Base-by-base conservation (phyloP, 2,113 vertebrate species). In the Progne subis region DNA sequence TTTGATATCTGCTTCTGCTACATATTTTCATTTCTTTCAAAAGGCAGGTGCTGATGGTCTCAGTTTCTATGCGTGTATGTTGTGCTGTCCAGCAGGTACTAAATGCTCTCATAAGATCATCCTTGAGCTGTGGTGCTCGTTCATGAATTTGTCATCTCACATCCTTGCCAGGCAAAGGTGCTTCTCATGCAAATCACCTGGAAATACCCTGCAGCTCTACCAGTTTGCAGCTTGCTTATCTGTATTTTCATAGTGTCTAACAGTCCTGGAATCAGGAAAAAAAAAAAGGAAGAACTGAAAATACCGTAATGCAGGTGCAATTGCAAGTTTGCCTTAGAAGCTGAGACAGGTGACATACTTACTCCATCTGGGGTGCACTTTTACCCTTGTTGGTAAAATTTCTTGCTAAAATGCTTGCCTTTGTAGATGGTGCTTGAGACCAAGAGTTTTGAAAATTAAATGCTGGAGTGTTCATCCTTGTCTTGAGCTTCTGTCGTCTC, bases 401-500 rank as follows among this genome's bases (percentile, higher is more conserved):
- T 64, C 23, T 82, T 77, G 60, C 25, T 44, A 23, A 76, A 77
- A 53, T 41, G 3, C 26, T 49, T 64, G 32, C 18, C 23, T 82
- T 43, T 76, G 37, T 55, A n/a, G 18, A 4, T 84, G 23, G 21
- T 65, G 6, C 47, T 76, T 61, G 8, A 55, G 32, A 76, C 16
- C 20, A 39, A 26, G 12, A 68, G 28, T 72, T 81, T 86, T 49
- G 17, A 41, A 76, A 85, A 80, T 16, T 2, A 49, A 9, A 26
- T 15, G 7, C 20, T 71, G 12, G 46, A 61, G 26, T 32, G 6
- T 52, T 5, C 0, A 5, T 76, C 57, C 44, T 60, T 70, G n/a
- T 8, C 4, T 6, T 60, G 49, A 71, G 18, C 7, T 87, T 43
- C 4, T 31, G n/a, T 79, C 5, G 1, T 2, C 0, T 49, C 28